phyloP scores from a whole-genome alignment of 1,140 invertebrate genomes.

The Coptotermes formosanus region DNA sequence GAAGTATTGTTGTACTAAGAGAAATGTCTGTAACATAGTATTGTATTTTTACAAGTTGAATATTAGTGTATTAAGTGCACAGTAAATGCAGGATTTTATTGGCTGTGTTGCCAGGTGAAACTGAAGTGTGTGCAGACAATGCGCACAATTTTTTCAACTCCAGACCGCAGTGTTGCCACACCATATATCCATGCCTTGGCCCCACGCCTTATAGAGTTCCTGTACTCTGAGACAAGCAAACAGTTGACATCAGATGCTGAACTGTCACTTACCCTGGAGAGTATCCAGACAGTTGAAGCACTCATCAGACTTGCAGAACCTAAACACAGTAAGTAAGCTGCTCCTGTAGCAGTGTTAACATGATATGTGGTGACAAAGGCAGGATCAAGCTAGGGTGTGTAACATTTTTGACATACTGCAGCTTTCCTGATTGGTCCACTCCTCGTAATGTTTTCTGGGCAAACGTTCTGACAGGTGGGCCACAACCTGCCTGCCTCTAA shows the following conservation, averaged over 20 bases:
- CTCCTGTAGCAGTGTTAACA: too few species aligned
- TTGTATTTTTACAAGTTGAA: too few species aligned
- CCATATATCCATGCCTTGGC: conserved; percentile 82
- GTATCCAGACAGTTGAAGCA: conserved; percentile 67
- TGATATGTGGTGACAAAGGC: too few species aligned
- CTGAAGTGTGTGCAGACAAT: conserved; percentile 78
- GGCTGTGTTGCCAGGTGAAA: conserved; percentile 57
- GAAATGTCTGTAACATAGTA: too few species aligned
- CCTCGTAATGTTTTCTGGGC: too few species aligned
- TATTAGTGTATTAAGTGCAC: too few species aligned
- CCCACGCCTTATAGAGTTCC: conserved; percentile 67
- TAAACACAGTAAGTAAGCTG: conserved; percentile 67
- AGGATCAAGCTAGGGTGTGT: too few species aligned
- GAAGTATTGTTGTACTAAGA: too few species aligned
- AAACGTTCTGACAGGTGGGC: too few species aligned
- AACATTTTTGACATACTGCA: too few species aligned
- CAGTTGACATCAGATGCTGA: conserved; percentile 59
- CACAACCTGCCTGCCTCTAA: too few species aligned
- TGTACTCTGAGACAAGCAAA: conserved; percentile 62
- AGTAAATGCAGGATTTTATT: conserved; percentile 8
- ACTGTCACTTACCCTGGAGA: conserved; percentile 65
- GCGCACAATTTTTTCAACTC: conserved; percentile 69
- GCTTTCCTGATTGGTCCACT: too few species aligned
- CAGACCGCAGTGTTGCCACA: conserved; percentile 65
- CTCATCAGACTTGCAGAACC: conserved; percentile 72